A percentile compares a stretch with the other conserved stretches of the same genome.
Evolutionary conservation across 2,113 vertebrate species (phyloP).

Genomic region (Cryptomyrus ogoouensis): DNA sequence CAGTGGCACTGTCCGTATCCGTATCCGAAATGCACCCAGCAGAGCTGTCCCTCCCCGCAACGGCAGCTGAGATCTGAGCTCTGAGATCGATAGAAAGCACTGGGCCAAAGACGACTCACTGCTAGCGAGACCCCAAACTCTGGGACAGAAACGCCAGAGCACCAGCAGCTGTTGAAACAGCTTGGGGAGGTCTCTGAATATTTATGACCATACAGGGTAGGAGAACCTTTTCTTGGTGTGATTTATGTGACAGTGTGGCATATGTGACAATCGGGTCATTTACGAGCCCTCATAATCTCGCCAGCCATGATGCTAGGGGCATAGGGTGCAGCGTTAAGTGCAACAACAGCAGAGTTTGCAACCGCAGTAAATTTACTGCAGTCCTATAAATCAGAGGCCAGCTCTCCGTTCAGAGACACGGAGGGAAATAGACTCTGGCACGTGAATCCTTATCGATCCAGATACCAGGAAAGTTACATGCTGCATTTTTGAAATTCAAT

Average conservation of each 20-base stretch:
- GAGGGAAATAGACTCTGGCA: neutral
- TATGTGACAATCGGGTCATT: neutral
- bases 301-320: neutral
- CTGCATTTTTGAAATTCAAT: conserved; percentile 1
- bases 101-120: neutral
- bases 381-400: neutral
- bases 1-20: neutral
- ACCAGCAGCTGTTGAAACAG: neutral
- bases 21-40: neutral
- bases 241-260: neutral
- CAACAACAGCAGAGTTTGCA: neutral
- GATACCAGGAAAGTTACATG: neutral
- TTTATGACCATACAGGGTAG: neutral
- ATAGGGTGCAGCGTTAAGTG: neutral
- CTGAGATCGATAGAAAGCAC: neutral
- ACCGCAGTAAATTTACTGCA: neutral
- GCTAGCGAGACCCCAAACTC: neutral
- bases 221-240: neutral
- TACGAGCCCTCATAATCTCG: neutral
- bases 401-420: neutral
- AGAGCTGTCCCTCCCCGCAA: neutral
- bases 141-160: neutral
- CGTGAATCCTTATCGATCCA: neutral
- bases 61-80: neutral
- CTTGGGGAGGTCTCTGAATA: neutral